Conservation (phyloP, 2,888 invertebrate genomes). For the Agrotis segetum region DNA sequence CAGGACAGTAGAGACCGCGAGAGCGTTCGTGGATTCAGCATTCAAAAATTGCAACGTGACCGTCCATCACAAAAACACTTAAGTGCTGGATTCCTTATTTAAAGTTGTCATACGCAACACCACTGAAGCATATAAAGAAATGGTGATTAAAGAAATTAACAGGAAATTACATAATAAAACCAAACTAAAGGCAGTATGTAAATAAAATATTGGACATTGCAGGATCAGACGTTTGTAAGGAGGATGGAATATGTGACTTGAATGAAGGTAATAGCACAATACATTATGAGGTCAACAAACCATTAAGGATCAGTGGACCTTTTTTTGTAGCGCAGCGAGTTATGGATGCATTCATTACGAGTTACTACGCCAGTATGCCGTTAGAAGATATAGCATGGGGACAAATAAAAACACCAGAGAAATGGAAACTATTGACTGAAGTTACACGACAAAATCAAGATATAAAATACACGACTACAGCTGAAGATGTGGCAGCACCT, state of each 20-base stretch:
- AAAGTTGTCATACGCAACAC: slow-evolving; percentile 23
- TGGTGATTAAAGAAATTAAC: slow-evolving; percentile 30
- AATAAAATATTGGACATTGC: slow-evolving; percentile 58
- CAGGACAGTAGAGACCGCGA: slow-evolving; percentile 45
- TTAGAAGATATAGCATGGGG: slow-evolving; percentile 60
- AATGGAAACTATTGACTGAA: slow-evolving; percentile 52
- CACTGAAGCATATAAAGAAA: slow-evolving; percentile 34
- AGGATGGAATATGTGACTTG: slow-evolving; percentile 55
- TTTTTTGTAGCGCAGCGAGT: slow-evolving; percentile 15
- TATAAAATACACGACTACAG: slow-evolving; percentile 40
- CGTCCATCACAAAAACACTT: slow-evolving; percentile 23
- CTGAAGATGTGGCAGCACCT: slow-evolving; percentile 41
- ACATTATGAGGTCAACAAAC: slow-evolving; percentile 1
- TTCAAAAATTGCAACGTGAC: slow-evolving; percentile 44
- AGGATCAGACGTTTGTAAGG: slow-evolving; percentile 49
- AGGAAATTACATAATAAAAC: slow-evolving; percentile 31
- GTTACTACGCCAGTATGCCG: slow-evolving; percentile 45
- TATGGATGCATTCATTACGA: slow-evolving; percentile 50
- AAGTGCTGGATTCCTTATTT: slow-evolving; percentile 41
- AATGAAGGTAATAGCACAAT: slow-evolving; percentile 32
- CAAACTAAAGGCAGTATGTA: slow-evolving; percentile 29
- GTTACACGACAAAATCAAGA: slow-evolving; percentile 36
- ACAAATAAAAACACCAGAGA: slow-evolving; percentile 33
- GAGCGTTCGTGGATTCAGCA: slow-evolving; percentile 37
- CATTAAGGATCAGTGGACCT: slow-evolving; percentile 17